phyloP scores from a whole-genome alignment of 1,140 invertebrate genomes.

The Panulirus ornatus region DNA sequence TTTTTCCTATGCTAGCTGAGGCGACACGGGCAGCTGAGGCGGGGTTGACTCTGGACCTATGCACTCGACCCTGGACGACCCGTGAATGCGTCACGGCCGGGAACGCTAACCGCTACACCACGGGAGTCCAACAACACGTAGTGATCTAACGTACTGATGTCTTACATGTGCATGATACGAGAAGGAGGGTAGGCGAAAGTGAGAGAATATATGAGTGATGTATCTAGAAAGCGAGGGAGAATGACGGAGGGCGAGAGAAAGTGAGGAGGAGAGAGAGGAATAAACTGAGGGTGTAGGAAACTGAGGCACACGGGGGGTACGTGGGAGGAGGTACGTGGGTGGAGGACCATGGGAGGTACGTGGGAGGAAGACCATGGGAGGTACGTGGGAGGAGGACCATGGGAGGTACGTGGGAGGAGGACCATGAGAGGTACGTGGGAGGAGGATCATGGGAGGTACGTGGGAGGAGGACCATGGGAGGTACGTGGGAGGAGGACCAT shows the following conservation, averaged over 20 bases:
- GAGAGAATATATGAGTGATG: not conserved
- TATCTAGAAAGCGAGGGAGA: slow-evolving; percentile 1
- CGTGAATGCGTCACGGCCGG: no score
- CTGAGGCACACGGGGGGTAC: not conserved
- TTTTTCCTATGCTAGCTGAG: no score
- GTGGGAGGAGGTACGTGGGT: not conserved
- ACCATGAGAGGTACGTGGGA: not conserved
- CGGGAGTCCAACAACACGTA: no score
- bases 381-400: no score
- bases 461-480: not conserved
- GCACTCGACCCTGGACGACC: no score
- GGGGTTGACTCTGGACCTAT: no score
- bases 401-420: no score
- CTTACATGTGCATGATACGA: no score
- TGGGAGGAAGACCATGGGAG: no score
- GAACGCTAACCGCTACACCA: no score
- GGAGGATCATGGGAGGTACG: not conserved
- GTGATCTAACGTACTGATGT: no score
- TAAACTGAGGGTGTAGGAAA: not conserved
- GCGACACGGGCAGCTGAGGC: no score
- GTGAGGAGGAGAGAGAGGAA: not conserved
- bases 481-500: not conserved
- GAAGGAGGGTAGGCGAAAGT: not conserved
- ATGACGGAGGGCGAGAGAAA: slow-evolving; percentile 1
- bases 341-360: not conserved